phyloP scores from a whole-genome alignment of 2,888 invertebrate species.

The Apamea monoglypha region DNA sequence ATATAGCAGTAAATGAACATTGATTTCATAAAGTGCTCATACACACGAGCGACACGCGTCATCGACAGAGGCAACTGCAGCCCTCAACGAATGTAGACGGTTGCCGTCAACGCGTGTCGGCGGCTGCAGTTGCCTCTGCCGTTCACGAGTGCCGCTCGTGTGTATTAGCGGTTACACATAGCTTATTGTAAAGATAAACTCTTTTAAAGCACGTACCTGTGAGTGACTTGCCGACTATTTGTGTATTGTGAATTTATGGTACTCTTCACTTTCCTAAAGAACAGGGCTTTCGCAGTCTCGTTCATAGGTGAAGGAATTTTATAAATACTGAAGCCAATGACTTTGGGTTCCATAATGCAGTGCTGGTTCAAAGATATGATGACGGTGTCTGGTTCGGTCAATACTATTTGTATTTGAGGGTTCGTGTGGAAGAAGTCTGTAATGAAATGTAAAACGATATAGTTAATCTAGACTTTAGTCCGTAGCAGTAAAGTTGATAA shows the following conservation, averaged over 20 bases:
- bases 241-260: conserved; percentile 97
- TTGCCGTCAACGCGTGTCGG: background rate
- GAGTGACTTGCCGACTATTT: conserved; percentile 96
- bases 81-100: background rate
- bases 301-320: conserved; percentile 92
- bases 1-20: background rate
- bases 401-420: conserved; percentile 95
- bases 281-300: conserved; percentile 94
- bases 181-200: background rate
- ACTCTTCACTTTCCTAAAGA: conserved; percentile 96
- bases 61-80: background rate
- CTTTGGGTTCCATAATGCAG: conserved; percentile 97
- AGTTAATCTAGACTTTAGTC: background rate
- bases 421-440: conserved; percentile 97
- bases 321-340: conserved; percentile 97
- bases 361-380: conserved; percentile 97
- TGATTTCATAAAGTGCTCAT: background rate
- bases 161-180: background rate
- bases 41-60: background rate
- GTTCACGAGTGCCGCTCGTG: background rate
- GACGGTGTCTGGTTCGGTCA: conserved; percentile 92
- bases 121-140: background rate
- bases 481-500: background rate
- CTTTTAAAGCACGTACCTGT: conserved; percentile 73
- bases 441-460: conserved; percentile 34